phyloP scores from a whole-genome alignment of 1,140 invertebrate species.

The Chionoecetes opilio region DNA sequence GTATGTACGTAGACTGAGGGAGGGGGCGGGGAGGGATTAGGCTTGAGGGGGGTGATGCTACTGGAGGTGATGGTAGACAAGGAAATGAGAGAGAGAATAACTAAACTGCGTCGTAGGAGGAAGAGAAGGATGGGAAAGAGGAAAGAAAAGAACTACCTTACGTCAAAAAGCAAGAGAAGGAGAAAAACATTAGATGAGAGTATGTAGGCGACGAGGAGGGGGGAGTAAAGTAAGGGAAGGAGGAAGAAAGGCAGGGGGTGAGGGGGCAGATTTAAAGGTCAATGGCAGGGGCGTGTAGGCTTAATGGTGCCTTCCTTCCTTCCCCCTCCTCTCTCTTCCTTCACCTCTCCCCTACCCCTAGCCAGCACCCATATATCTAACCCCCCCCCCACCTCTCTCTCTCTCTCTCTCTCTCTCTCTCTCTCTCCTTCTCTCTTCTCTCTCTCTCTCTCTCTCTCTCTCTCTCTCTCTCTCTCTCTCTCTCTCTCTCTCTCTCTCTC shows the following conservation, averaged over 20 bases:
- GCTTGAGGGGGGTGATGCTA: background rate
- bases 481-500: background rate
- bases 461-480: constrained; percentile 23
- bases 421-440: background rate
- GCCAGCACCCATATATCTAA: background rate
- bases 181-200: background rate
- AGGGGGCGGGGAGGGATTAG: background rate
- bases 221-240: background rate
- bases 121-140: background rate
- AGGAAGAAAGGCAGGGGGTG: background rate
- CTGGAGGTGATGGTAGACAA: background rate
- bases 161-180: background rate
- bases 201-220: background rate
- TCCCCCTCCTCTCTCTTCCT: background rate
- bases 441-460: constrained; percentile 15
- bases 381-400: background rate
- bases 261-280: background rate
- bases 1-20: background rate
- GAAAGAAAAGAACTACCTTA: background rate
- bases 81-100: background rate
- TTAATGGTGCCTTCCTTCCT: background rate
- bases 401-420: background rate
- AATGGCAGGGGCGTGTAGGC: background rate
- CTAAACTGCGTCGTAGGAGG: background rate
- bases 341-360: background rate